Percentiles rank a stretch among this genome's conserved stretches.
Conservation (phyloP, 1,140 invertebrate genomes). For the Episyrphus balteatus region DNA sequence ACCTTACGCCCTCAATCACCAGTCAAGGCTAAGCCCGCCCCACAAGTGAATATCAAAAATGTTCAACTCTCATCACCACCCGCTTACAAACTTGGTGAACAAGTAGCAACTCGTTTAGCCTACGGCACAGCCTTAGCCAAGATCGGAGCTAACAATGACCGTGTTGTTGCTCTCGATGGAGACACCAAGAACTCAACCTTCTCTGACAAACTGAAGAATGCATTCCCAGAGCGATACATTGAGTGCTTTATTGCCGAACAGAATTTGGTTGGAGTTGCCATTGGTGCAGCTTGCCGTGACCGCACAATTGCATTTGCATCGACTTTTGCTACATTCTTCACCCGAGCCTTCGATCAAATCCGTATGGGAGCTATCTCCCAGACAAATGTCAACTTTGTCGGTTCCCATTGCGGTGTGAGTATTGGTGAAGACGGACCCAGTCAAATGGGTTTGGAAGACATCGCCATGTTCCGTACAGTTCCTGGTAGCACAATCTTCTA, state of each 20-base stretch:
- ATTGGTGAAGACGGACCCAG: conserved; percentile 97
- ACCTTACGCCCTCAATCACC: conserved; percentile 52
- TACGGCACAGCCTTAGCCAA: conserved; percentile 92
- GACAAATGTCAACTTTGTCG: conserved; percentile 91
- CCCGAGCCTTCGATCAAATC: conserved; percentile 93
- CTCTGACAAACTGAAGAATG: conserved; percentile 80
- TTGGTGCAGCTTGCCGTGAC: conserved; percentile 81
- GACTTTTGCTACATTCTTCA: conserved; percentile 97
- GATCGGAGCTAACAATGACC: conserved; percentile 65
- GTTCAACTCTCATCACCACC: conserved; percentile 76
- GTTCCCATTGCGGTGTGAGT: conserved; percentile 92
- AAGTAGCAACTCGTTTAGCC: conserved; percentile 83
- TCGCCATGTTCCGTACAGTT: conserved; percentile 89
- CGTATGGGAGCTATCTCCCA: conserved; percentile 99
- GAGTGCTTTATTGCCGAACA: conserved; percentile 99
- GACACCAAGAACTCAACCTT: conserved; percentile 99
- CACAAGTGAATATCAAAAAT: conserved; percentile 58
- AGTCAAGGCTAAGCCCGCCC: conserved; percentile 58
- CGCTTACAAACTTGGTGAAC: conserved; percentile 66
- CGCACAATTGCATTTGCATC: conserved; percentile 86
- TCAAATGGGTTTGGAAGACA: conserved; percentile 98
- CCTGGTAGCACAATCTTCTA: conserved; percentile 94
- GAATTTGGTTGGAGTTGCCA: conserved; percentile 92
- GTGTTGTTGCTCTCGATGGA: conserved; percentile 86
- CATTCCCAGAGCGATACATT: conserved; percentile 70